Percentiles rank a stretch among this genome's conserved stretches.
Conservation (phyloP, 2,888 invertebrate genomes). For the Apodemia hepburni region DNA sequence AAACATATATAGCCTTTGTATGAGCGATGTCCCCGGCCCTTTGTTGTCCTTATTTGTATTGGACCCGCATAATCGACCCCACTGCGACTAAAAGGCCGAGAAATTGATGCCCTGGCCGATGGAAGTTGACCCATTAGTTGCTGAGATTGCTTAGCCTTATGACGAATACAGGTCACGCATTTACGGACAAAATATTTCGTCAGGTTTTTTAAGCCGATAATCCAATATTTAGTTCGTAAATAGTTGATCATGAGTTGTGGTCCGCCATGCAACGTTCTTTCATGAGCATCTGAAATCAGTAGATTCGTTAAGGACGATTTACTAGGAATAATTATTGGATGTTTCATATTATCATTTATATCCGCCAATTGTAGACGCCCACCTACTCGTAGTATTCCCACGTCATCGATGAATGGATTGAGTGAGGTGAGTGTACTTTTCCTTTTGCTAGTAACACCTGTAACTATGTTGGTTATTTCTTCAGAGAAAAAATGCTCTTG, state of each 20-base stretch:
- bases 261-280: constrained; percentile 33
- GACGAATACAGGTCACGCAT: constrained; percentile 28
- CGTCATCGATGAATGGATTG: constrained; percentile 18
- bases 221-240: constrained; percentile 28
- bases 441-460: not conserved
- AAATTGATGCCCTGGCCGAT: constrained; percentile 23
- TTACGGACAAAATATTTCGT: constrained; percentile 23
- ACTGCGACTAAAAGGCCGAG: constrained; percentile 24
- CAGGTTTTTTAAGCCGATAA: constrained; percentile 23
- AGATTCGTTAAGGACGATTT: constrained; percentile 22
- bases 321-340: constrained; percentile 23
- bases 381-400: constrained; percentile 21
- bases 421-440: not conserved
- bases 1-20: constrained; percentile 24
- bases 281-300: constrained; percentile 32
- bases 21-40: constrained; percentile 30
- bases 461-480: constrained; percentile 9
- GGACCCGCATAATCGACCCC: constrained; percentile 34
- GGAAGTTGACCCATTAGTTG: constrained; percentile 33
- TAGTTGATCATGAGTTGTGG: constrained; percentile 30
- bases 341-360: constrained; percentile 15
- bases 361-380: constrained; percentile 19
- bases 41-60: constrained; percentile 25
- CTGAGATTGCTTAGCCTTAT: constrained; percentile 12
- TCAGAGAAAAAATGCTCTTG: constrained; percentile 13